phyloP scores from a whole-genome alignment of 2,888 invertebrate species.

The Malthinus seriepunctatus region DNA sequence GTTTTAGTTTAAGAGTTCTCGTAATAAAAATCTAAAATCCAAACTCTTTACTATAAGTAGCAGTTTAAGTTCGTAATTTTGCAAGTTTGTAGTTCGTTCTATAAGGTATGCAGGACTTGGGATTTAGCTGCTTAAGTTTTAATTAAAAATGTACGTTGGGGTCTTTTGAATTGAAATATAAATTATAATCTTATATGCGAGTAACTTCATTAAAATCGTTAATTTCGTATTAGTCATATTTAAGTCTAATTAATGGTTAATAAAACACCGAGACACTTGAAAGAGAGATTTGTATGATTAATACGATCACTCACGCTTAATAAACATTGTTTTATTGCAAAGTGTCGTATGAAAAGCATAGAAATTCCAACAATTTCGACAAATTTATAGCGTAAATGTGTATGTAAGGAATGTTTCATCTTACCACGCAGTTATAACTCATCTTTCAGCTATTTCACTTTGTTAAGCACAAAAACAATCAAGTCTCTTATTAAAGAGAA shows the following conservation, averaged over 20 bases:
- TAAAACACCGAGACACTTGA: conserved; percentile 2
- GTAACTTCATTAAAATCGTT: too few species aligned
- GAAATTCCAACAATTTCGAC: conserved; percentile 24
- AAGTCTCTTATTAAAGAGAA: conserved; percentile 1
- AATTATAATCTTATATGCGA: too few species aligned
- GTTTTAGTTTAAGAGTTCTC: too few species aligned
- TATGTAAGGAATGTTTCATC: conserved; percentile 31
- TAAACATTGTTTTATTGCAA: conserved; percentile 29
- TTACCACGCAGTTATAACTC: conserved; percentile 32
- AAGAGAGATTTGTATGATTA: conserved; percentile 18
- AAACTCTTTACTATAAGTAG: background rate
- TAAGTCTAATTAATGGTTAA: too few species aligned
- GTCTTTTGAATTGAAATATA: too few species aligned
- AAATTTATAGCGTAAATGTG: conserved; percentile 28
- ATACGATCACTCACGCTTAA: conserved; percentile 25
- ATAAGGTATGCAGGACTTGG: background rate
- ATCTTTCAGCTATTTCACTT: conserved; percentile 28
- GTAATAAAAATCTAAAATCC: too few species aligned
- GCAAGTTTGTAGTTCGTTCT: conserved; percentile 6
- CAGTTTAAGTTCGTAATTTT: conserved; percentile 1
- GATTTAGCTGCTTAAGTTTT: conserved; percentile 5
- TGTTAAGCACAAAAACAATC: conserved; percentile 21
- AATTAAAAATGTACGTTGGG: conserved; percentile 4
- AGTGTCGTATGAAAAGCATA: conserved; percentile 13
- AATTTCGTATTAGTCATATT: too few species aligned